A percentile compares a stretch with the other conserved stretches of the same genome.
phyloP scores from a whole-genome alignment of 2,888 invertebrate genomes.

The Phortica magna region DNA sequence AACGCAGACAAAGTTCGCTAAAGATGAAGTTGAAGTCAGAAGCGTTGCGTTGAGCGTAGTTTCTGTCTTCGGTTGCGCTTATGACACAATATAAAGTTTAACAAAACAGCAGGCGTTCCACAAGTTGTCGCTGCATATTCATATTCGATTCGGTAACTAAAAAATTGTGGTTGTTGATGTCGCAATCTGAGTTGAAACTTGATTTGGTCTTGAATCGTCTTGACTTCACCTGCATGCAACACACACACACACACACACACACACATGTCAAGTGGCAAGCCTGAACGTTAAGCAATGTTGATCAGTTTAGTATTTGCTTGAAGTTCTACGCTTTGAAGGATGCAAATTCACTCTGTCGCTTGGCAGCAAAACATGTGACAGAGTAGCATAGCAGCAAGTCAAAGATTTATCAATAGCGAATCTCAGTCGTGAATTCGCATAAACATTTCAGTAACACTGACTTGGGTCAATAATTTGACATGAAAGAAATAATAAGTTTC shows the following conservation, averaged over 20 bases:
- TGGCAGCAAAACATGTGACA: background rate
- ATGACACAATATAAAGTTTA: background rate
- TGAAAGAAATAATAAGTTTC: constrained; percentile 71
- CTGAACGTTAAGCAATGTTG: too few relatives aligned
- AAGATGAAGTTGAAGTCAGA: background rate
- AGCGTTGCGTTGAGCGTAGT: background rate
- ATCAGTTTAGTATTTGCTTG: background rate
- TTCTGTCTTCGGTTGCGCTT: background rate
- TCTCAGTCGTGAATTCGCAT: constrained; percentile 76
- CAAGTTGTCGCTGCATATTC: constrained; percentile 36
- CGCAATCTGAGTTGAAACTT: background rate
- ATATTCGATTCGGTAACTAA: constrained; percentile 16
- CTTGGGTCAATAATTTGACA: constrained; percentile 76
- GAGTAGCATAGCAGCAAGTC: constrained; percentile 29
- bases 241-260: background rate
- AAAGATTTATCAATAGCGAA: constrained; percentile 75
- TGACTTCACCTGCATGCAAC: background rate
- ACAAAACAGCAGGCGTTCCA: constrained; percentile 35
- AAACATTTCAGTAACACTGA: constrained; percentile 74
- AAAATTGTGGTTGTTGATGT: too few relatives aligned
- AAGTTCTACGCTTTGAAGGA: background rate
- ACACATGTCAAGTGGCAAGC: background rate
- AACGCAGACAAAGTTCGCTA: background rate
- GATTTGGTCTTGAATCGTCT: background rate
- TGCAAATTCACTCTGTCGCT: background rate